phyloP scores from a whole-genome alignment of 2,888 invertebrate species.

The Pseudeuparius sepicola region DNA sequence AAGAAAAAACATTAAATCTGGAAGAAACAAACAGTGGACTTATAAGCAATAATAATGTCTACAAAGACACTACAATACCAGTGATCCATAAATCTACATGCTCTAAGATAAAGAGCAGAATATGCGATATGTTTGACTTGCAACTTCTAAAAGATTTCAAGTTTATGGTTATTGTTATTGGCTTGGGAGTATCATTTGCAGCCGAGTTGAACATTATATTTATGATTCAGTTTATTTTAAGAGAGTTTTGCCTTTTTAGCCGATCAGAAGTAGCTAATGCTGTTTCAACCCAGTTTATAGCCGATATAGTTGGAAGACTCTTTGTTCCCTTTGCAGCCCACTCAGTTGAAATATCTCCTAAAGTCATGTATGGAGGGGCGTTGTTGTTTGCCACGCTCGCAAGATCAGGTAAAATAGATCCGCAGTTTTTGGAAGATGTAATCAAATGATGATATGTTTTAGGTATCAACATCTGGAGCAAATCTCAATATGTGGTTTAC shows the following conservation, averaged over 20 bases:
- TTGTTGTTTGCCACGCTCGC: slow-evolving; percentile 35
- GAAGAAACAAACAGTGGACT: no score
- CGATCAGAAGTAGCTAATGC: slow-evolving; percentile 34
- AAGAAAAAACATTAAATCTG: no score
- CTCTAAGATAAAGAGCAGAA: slow-evolving; percentile 23
- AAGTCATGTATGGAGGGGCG: slow-evolving; percentile 35
- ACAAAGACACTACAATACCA: slow-evolving; percentile 31
- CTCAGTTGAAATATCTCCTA: slow-evolving; percentile 31
- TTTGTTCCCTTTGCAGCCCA: slow-evolving; percentile 36
- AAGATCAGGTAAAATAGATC: slow-evolving; percentile 34
- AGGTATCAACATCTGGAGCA: slow-evolving; percentile 30
- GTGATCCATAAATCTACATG: no score
- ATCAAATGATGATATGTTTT: slow-evolving; percentile 14
- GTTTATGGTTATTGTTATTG: slow-evolving; percentile 32
- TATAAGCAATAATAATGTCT: slow-evolving; percentile 19
- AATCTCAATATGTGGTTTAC: slow-evolving; percentile 24
- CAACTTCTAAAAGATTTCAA: slow-evolving; percentile 32
- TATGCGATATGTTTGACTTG: slow-evolving; percentile 32
- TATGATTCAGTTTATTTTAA: slow-evolving; percentile 40
- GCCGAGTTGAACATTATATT: slow-evolving; percentile 41
- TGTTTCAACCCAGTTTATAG: slow-evolving; percentile 35
- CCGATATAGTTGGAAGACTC: slow-evolving; percentile 38
- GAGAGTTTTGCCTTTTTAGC: slow-evolving; percentile 34
- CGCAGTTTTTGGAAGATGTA: background rate
- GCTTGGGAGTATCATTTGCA: slow-evolving; percentile 40